Evolutionary conservation across 1,140 invertebrate species (phyloP).

Genomic region (Araneus ventricosus): DNA sequence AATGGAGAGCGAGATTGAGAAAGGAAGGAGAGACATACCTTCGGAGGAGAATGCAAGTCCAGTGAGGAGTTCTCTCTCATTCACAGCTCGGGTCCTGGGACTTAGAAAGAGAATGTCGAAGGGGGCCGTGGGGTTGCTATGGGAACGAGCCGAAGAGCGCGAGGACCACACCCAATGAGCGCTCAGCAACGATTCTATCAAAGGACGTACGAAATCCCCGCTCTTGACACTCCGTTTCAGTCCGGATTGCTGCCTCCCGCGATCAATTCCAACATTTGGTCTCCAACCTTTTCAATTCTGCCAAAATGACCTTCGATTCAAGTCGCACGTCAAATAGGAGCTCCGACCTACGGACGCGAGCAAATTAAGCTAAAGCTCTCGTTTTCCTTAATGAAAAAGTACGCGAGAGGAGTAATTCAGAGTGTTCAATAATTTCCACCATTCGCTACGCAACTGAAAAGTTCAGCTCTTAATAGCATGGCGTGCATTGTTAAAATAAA

Average conservation of each 20-base stretch:
- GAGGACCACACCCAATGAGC: constrained; percentile 69
- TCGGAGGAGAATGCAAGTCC: background rate
- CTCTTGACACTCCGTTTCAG: background rate
- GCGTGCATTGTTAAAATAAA: no score
- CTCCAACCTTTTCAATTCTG: background rate
- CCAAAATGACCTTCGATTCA: no score
- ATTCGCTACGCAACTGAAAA: no score
- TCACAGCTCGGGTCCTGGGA: constrained; percentile 50
- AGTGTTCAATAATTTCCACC: no score
- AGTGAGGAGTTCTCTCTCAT: constrained; percentile 4
- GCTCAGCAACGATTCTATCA: constrained; percentile 50
- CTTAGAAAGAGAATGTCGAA: constrained; percentile 38
- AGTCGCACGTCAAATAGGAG: no score
- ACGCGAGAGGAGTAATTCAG: no score
- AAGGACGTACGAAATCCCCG: constrained; percentile 54
- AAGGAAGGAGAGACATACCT: background rate
- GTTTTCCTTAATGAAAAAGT: no score
- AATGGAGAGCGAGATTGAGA: background rate
- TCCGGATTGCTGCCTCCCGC: background rate
- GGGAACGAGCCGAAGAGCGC: constrained; percentile 56
- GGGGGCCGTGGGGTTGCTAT: constrained; percentile 17
- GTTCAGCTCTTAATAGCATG: no score
- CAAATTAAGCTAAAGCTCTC: no score
- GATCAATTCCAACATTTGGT: background rate
- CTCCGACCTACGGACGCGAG: no score